Evolutionary conservation across 2,797 vertebrate species (phyloP).

Genomic region (Delichon dasypus): DNA sequence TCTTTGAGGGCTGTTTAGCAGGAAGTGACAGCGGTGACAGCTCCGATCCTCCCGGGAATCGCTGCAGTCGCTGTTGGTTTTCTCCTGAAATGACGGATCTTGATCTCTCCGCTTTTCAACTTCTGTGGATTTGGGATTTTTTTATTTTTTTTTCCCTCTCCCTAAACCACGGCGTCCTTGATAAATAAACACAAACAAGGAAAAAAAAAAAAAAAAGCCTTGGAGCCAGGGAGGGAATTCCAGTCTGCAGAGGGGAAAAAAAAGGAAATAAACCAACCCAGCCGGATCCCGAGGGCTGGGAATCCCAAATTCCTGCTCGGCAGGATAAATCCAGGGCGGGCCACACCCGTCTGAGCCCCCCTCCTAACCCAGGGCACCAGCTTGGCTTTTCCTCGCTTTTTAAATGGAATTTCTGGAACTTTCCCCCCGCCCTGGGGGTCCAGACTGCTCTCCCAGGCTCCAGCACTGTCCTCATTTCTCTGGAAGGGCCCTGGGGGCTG

Average conservation of each 20-base stretch:
- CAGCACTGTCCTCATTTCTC: not conserved
- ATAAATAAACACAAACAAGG: not conserved
- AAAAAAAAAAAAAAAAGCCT: not conserved
- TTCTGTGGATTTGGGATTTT: not conserved
- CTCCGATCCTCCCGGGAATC: conserved; percentile 11
- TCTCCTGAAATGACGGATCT: conserved; percentile 23
- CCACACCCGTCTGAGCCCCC: fast-evolving
- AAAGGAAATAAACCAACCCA: fast-evolving
- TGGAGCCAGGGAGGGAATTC: not conserved
- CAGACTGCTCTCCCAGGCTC: not conserved
- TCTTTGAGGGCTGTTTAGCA: conserved; percentile 16
- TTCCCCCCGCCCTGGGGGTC: fast-evolving
- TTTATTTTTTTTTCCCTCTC: not conserved
- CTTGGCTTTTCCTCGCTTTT: not conserved
- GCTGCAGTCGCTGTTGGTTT: conserved; percentile 40
- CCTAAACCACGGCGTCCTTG: not conserved
- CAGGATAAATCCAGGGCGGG: fast-evolving
- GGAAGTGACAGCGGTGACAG: conserved; percentile 45
- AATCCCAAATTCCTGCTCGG: not conserved
- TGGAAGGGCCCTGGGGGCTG: not conserved
- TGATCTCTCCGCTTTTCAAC: conserved; percentile 43
- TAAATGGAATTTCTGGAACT: fast-evolving
- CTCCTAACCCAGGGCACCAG: fast-evolving
- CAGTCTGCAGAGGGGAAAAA: not conserved
- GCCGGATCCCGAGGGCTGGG: fast-evolving